Evolutionary conservation across 2,888 invertebrate genomes (phyloP).

Genomic region (Rhamnusium bicolor): DNA sequence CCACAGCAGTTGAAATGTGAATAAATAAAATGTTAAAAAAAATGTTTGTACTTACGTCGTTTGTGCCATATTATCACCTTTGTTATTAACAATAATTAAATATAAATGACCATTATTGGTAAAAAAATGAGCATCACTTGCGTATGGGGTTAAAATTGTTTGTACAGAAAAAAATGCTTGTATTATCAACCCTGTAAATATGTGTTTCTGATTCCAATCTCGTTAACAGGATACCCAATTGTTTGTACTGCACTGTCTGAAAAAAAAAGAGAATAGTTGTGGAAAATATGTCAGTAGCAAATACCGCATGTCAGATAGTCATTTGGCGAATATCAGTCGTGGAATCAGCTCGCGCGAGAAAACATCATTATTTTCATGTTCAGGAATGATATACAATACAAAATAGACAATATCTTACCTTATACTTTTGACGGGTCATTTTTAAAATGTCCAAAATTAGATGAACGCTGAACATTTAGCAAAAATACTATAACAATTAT

Average conservation of each 20-base stretch:
- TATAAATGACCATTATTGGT: constrained; percentile 55
- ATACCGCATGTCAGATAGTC: neutral
- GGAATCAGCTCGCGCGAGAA: too few relatives aligned
- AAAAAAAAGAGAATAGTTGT: constrained; percentile 13
- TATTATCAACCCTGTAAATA: constrained; percentile 35
- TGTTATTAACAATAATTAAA: constrained; percentile 55
- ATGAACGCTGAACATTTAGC: too few relatives aligned
- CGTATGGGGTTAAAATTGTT: constrained; percentile 45
- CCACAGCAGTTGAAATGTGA: too few relatives aligned
- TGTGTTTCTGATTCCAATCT: constrained; percentile 34
- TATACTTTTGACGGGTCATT: too few relatives aligned
- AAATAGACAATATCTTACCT: too few relatives aligned
- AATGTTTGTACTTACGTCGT: constrained; percentile 55
- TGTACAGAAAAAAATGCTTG: constrained; percentile 45
- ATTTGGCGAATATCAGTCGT: too few relatives aligned
- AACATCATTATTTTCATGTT: too few relatives aligned
- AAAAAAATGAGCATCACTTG: constrained; percentile 60
- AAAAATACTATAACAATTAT: too few relatives aligned
- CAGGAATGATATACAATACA: too few relatives aligned
- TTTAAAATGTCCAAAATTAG: too few relatives aligned
- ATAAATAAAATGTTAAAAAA: too few relatives aligned
- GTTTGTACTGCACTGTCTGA: constrained; percentile 37
- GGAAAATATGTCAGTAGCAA: too few relatives aligned
- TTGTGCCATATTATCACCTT: constrained; percentile 47
- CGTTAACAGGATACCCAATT: constrained; percentile 40